These are phyloP conservation scores for Schlechtendalia chinensis DNA, from an alignment of 1,140 invertebrate species.

Conservation along the genomic window DNA sequence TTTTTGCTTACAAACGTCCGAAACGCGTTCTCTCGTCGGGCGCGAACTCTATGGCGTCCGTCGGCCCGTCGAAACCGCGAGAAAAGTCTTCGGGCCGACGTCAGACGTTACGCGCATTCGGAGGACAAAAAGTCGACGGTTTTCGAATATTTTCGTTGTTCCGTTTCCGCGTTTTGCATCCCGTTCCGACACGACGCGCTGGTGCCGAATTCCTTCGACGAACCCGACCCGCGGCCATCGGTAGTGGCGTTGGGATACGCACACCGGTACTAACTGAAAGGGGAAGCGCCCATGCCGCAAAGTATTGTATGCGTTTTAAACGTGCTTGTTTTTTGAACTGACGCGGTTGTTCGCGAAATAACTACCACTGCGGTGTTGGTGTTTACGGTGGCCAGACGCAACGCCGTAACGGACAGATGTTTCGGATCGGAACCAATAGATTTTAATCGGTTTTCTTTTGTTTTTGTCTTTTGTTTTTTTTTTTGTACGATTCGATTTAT, in stretches of 20 bases:
- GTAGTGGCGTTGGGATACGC: conserved; percentile 65
- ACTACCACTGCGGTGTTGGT: no score
- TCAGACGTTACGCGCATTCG: neutral
- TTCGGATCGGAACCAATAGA: no score
- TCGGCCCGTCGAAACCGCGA: conserved; percentile 53
- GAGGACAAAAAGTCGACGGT: neutral
- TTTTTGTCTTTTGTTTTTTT: no score
- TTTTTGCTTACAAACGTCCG: no score
- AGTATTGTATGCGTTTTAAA: no score
- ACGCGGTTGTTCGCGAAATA: no score
- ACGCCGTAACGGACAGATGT: no score
- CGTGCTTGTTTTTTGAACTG: no score
- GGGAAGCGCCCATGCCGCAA: no score
- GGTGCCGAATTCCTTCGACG: conserved; percentile 63
- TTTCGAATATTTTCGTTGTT: neutral
- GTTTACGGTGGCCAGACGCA: no score
- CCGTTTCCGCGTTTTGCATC: neutral
- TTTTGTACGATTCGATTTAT: no score
- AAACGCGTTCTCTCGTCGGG: neutral
- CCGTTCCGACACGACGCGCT: conserved; percentile 75
- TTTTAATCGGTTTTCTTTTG: no score
- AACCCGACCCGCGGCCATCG: conserved; percentile 73
- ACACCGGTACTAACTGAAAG: conserved; percentile 38
- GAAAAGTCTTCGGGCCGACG: neutral
- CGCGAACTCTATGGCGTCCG: conserved; percentile 16